Conservation (phyloP, 2,113 vertebrate genomes). For the Leuciscus idus region DNA sequence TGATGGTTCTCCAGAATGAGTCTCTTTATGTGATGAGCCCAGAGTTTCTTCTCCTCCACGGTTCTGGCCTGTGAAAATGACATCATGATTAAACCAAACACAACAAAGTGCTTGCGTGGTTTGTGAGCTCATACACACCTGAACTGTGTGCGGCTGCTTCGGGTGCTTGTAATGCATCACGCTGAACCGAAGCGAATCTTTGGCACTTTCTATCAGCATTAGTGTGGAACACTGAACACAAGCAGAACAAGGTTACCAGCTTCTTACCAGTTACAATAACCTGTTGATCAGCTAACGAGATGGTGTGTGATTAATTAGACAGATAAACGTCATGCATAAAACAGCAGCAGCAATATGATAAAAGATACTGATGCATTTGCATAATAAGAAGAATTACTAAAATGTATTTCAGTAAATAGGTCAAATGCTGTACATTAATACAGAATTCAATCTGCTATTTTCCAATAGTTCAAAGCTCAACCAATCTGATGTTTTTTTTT, state of each 20-base stretch:
- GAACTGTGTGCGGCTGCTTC: constrained; percentile 91
- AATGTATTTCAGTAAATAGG: too few relatives aligned
- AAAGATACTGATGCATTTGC: too few relatives aligned
- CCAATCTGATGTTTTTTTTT: background rate
- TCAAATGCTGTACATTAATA: too few relatives aligned
- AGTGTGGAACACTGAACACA: constrained; percentile 87
- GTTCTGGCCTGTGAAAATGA: constrained; percentile 81
- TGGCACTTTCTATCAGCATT: constrained; percentile 93
- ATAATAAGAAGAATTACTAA: too few relatives aligned
- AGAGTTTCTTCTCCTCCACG: constrained; percentile 88
- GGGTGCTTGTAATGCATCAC: constrained; percentile 92
- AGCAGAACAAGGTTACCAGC: background rate
- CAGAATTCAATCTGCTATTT: too few relatives aligned
- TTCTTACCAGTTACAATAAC: too few relatives aligned
- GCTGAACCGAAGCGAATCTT: constrained; percentile 92
- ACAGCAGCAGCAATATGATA: too few relatives aligned
- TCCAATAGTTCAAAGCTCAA: background rate
- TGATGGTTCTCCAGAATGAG: constrained; percentile 97
- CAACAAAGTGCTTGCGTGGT: background rate
- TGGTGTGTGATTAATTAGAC: too few relatives aligned
- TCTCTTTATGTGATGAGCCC: constrained; percentile 95
- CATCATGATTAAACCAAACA: constrained; percentile 22
- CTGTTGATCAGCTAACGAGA: background rate
- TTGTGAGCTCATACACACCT: constrained; percentile 76
- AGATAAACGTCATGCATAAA: too few relatives aligned